Evolutionary conservation across 2,113 vertebrate species (phyloP).

Genomic region (Grus americana): DNA sequence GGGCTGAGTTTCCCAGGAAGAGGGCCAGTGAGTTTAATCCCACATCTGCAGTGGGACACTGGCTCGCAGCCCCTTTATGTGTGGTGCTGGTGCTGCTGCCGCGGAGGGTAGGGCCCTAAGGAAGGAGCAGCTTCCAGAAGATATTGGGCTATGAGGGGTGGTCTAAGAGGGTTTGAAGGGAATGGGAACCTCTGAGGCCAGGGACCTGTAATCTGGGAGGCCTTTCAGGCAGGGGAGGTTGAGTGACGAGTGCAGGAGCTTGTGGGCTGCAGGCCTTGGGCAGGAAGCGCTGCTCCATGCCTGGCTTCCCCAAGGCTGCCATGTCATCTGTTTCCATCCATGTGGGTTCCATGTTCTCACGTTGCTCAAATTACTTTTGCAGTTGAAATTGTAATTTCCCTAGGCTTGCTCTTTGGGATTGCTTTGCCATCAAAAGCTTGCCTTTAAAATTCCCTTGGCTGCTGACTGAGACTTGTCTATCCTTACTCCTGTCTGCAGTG

Average conservation of each 20-base stretch:
- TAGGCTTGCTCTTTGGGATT: background rate
- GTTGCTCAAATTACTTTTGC: background rate
- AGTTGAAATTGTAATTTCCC: background rate
- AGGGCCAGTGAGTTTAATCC: background rate
- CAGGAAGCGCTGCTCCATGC: accelerated
- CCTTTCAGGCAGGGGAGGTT: background rate
- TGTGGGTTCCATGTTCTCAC: background rate
- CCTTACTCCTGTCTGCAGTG: background rate
- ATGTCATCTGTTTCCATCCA: background rate
- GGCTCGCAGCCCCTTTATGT: accelerated
- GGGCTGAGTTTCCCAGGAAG: background rate
- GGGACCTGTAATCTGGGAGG: background rate
- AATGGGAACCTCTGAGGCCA: background rate
- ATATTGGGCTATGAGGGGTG: background rate
- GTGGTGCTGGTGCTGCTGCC: background rate
- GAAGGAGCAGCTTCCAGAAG: background rate
- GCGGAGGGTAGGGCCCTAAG: too few species aligned
- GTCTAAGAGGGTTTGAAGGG: background rate
- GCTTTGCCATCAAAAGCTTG: background rate
- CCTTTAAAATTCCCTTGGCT: background rate
- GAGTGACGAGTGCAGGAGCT: background rate
- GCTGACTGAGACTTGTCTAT: background rate
- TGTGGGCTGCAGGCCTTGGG: background rate
- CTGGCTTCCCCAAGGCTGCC: background rate
- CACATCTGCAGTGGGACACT: background rate